phyloP scores from a whole-genome alignment of 2,888 invertebrate genomes.

The Laspeyria flexula region DNA sequence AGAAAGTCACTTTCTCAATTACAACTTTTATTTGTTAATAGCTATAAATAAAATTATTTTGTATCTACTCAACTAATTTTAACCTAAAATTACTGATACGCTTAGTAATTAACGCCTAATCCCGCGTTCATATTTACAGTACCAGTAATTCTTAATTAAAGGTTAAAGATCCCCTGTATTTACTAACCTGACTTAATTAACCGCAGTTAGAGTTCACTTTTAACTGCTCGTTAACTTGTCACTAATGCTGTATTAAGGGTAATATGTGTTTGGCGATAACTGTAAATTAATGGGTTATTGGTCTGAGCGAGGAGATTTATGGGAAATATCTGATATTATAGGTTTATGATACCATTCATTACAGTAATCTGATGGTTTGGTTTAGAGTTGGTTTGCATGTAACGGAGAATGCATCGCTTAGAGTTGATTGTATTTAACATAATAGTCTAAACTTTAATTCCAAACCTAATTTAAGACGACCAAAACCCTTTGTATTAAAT shows the following conservation, averaged over 20 bases:
- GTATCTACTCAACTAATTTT: background rate
- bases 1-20: too few relatives aligned
- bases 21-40: too few relatives aligned
- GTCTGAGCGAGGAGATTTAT: background rate
- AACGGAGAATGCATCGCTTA: too few relatives aligned
- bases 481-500: too few relatives aligned
- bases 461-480: too few relatives aligned
- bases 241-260: conserved; percentile 13
- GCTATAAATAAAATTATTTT: too few relatives aligned
- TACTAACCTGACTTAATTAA: conserved; percentile 13
- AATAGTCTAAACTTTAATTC: too few relatives aligned
- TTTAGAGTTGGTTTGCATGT: background rate
- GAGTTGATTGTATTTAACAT: too few relatives aligned
- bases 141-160: background rate
- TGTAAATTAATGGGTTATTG: conserved; percentile 13
- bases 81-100: background rate
- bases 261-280: conserved; percentile 13
- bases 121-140: background rate
- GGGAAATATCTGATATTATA: background rate
- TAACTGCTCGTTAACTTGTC: conserved; percentile 18
- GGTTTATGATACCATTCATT: background rate
- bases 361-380: background rate
- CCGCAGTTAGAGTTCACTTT: conserved; percentile 10
- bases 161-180: conserved; percentile 1
- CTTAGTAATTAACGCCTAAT: background rate